Evolutionary conservation across 2,888 invertebrate genomes (phyloP).

Genomic region (Lycocerus yunnanus): DNA sequence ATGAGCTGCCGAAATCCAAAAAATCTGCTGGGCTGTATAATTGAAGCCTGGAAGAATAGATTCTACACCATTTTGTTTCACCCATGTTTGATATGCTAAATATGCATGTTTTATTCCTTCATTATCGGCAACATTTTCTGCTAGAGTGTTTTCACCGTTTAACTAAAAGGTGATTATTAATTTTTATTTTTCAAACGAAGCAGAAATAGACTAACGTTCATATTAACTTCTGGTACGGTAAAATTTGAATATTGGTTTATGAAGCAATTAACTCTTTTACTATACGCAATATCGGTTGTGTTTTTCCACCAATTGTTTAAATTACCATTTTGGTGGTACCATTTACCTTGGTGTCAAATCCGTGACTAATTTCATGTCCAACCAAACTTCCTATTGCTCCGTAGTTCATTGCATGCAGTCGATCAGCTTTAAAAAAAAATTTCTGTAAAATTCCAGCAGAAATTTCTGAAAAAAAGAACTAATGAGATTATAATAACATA

Average conservation of each 20-base stretch:
- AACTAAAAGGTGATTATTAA: background rate
- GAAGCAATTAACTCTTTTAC: constrained; percentile 76
- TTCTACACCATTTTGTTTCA: constrained; percentile 46
- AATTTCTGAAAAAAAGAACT: constrained; percentile 66
- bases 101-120: constrained; percentile 90
- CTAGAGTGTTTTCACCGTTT: constrained; percentile 85
- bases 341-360: constrained; percentile 62
- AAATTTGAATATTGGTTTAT: constrained; percentile 88
- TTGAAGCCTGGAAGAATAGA: constrained; percentile 46
- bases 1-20: constrained; percentile 64
- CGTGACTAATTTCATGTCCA: constrained; percentile 86
- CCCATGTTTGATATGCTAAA: constrained; percentile 49
- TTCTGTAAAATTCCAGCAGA: constrained; percentile 89
- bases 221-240: constrained; percentile 67
- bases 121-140: constrained; percentile 95
- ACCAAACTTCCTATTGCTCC: constrained; percentile 84
- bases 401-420: constrained; percentile 85
- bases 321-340: constrained; percentile 9
- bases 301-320: constrained; percentile 19
- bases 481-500: constrained; percentile 64
- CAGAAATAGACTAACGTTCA: constrained; percentile 58
- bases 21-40: constrained; percentile 56
- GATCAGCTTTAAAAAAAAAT: constrained; percentile 79
- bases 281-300: background rate
- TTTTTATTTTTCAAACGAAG: background rate